These are phyloP conservation scores for Grapholita molesta DNA, from an alignment of 1,140 invertebrate genomes.

Conservation along the genomic window DNA sequence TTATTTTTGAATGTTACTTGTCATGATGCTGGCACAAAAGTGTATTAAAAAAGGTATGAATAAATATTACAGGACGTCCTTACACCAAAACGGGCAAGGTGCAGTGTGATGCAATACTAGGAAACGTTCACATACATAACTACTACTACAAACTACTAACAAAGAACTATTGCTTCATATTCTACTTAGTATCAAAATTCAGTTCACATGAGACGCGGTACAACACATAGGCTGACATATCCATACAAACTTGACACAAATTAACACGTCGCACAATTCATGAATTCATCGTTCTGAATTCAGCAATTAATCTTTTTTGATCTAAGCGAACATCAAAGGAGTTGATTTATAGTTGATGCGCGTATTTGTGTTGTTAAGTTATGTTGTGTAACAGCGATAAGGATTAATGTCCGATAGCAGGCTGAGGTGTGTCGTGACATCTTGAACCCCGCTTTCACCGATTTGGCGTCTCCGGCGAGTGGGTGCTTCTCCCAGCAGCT, in stretches of 20 bases:
- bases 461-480: constrained; percentile 21
- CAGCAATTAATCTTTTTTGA: neutral
- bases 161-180: neutral
- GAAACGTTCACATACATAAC: neutral
- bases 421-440: constrained; percentile 48
- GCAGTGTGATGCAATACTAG: neutral
- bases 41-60: too few relatives aligned
- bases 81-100: too few relatives aligned
- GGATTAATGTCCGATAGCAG: constrained; percentile 42
- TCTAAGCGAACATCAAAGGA: constrained; percentile 2
- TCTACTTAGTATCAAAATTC: neutral
- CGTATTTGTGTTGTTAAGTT: constrained; percentile 13
- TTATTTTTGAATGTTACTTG: too few relatives aligned
- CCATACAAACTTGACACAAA: neutral
- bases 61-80: too few relatives aligned
- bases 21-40: too few relatives aligned
- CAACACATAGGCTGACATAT: neutral
- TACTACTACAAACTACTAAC: neutral
- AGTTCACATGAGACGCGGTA: neutral
- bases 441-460: constrained; percentile 64
- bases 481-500: neutral
- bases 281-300: constrained; percentile 4
- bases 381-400: constrained; percentile 37
- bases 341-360: constrained; percentile 23
- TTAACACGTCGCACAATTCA: constrained; percentile 5